phyloP scores from a whole-genome alignment of 1,140 invertebrate genomes.

The Lordiphosa mommai region DNA sequence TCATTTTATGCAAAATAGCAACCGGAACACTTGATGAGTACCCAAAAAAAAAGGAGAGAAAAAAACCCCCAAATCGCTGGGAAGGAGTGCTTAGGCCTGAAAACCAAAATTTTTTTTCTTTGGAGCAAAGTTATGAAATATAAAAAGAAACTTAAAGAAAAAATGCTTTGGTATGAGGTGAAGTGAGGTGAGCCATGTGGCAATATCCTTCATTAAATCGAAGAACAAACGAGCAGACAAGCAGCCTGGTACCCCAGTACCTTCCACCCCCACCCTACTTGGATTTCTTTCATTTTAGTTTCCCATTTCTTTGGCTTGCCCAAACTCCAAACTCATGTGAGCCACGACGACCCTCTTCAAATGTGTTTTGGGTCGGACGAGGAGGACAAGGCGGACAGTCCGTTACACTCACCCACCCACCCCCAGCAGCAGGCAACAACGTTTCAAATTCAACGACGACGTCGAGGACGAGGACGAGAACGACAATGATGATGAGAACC shows the following conservation, averaged over 20 bases:
- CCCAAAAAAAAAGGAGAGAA: slow-evolving; percentile 13
- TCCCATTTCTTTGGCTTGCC: slow-evolving; percentile 63
- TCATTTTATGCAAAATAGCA: slow-evolving; percentile 63
- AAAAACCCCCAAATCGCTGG: slow-evolving; percentile 38
- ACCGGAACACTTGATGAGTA: slow-evolving; percentile 34
- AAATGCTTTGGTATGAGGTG: slow-evolving; percentile 23
- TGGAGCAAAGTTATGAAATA: slow-evolving; percentile 65
- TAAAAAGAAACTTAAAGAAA: slow-evolving; percentile 39
- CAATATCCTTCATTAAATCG: slow-evolving; percentile 77
- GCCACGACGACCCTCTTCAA: slow-evolving; percentile 66
- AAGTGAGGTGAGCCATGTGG: slow-evolving; percentile 57
- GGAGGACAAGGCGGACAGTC: slow-evolving; percentile 4
- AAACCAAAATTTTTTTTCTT: slow-evolving; percentile 58
- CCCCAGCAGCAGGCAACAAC: slow-evolving; percentile 50
- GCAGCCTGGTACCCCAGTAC: slow-evolving; percentile 35
- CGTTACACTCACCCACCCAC: slow-evolving; percentile 1
- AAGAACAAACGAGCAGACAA: slow-evolving; percentile 62
- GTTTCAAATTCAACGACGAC: slow-evolving; percentile 71
- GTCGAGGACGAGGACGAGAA: slow-evolving; percentile 16
- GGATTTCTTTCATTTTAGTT: slow-evolving; percentile 78
- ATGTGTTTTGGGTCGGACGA: slow-evolving; percentile 54
- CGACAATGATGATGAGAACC: slow-evolving; percentile 63
- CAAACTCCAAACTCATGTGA: slow-evolving; percentile 42
- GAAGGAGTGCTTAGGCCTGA: slow-evolving; percentile 45
- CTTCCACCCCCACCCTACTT: slow-evolving; percentile 15